Conservation (phyloP, 2,113 vertebrate species). For the Pomatorhinus ruficollis region DNA sequence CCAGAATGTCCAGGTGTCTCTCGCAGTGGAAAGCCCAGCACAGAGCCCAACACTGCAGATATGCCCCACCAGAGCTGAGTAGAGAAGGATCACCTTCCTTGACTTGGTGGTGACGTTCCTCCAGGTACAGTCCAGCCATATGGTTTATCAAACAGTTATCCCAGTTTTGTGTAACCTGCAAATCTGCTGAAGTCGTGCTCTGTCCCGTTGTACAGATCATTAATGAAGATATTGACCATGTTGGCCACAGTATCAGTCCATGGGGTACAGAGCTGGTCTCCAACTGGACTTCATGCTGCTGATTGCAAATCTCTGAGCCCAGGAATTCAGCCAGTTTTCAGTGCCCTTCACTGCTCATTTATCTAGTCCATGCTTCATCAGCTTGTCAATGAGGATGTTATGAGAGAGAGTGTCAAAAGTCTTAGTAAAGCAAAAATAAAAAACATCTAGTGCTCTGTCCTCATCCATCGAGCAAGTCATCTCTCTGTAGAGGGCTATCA, state of each 20-base stretch:
- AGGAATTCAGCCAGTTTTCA: neutral
- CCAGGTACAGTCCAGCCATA: neutral
- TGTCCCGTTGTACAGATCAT: neutral
- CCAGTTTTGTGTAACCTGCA: neutral
- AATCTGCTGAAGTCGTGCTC: neutral
- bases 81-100: neutral
- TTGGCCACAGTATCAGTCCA: neutral
- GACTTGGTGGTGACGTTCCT: accelerated
- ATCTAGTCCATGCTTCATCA: neutral
- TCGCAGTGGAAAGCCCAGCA: neutral
- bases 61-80: neutral
- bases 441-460: neutral
- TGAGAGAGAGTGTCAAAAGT: neutral
- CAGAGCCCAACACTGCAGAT: neutral
- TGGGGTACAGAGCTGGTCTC: neutral
- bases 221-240: neutral
- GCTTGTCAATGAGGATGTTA: neutral
- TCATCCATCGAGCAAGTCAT: neutral
- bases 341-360: constrained; percentile 1
- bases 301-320: neutral
- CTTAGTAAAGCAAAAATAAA: neutral
- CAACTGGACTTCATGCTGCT: neutral
- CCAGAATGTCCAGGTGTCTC: neutral
- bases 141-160: neutral
- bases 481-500: neutral